Conservation (phyloP, 2,113 vertebrate genomes). For the Corythoichthys intestinalis region DNA sequence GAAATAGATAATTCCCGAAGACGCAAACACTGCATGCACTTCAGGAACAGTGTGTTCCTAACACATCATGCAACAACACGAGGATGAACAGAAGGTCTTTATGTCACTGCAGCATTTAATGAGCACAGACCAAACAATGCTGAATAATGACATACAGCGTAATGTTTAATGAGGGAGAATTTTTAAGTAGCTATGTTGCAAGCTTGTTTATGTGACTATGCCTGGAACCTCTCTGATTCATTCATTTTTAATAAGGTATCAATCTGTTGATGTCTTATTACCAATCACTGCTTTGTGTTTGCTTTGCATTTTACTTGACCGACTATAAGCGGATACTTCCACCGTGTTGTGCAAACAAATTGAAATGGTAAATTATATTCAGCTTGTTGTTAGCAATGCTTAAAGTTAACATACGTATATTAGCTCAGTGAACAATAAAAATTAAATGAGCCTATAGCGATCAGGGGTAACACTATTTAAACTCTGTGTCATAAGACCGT, state of each 20-base stretch:
- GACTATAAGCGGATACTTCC: background rate
- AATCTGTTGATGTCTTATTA: background rate
- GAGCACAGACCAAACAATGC: background rate
- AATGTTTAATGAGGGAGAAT: background rate
- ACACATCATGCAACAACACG: background rate
- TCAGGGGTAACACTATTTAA: too few relatives aligned
- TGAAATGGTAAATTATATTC: background rate
- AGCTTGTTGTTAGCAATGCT: background rate
- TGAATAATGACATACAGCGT: background rate
- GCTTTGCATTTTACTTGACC: background rate
- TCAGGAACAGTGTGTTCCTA: background rate
- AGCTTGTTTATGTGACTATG: background rate
- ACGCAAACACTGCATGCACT: background rate
- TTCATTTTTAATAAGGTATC: conserved; percentile 1
- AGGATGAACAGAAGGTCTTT: background rate
- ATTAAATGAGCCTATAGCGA: background rate
- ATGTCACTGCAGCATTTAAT: background rate
- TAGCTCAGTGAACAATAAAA: background rate
- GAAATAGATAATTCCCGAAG: background rate
- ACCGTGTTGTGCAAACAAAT: background rate
- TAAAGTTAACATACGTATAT: background rate
- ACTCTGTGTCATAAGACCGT: too few relatives aligned
- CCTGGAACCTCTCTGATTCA: background rate
- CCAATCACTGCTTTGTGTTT: background rate
- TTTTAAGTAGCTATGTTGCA: background rate